Base-by-base conservation (phyloP, 2,888 invertebrate species). In the Pemphredon lugubris region DNA sequence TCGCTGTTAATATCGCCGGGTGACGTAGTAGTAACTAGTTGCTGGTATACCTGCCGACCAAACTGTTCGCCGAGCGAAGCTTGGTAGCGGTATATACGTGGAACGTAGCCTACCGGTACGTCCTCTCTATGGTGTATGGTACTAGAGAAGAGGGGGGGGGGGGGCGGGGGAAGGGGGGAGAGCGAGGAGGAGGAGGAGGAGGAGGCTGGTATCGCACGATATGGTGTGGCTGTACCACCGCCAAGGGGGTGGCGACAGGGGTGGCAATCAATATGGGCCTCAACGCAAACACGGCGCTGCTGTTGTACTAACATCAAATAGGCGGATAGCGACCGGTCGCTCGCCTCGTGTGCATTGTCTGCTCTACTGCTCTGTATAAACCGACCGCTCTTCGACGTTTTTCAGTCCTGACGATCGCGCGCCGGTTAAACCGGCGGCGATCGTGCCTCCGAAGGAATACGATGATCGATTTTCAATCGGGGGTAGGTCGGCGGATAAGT, bases 271-370 rank as follows among this genome's bases (percentile, higher is more conserved):
- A 89, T 89, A 89, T 89, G 88, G 88, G 88, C 88, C 89, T 89
- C 88, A 89, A 87, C 87, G 88, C 89, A 89, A 89, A 89, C 89
- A 89, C 88, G 87, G 85, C 84, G 84, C 87, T 85, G 85, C 87
- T 88, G 88, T 89, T 89, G 89, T 89, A 89, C 89, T 88, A 89
- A 89, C 89, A 89, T 89, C 89, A 89, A 89, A 89, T 89, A 89
- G 89, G 88, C 89, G 89, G 88, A 89, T 88, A 87, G 88, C 88
- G 86, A 87, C 83, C 86, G 83, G 81, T 83, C 83, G 85, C 82
- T 81, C 83, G 79, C 75, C 82, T 81, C 79, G 78, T 83, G 79
- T 86, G 85, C 83, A 86, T 85, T 86, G 86, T 85, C 85, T 84
- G 83, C 83, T 84, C 82, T 69, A 75, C 81, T 86, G 81, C 83